Percentiles rank a stretch among this genome's conserved stretches.
phyloP scores from a whole-genome alignment of 1,140 invertebrate genomes.

The Sesamia nonagrioides region DNA sequence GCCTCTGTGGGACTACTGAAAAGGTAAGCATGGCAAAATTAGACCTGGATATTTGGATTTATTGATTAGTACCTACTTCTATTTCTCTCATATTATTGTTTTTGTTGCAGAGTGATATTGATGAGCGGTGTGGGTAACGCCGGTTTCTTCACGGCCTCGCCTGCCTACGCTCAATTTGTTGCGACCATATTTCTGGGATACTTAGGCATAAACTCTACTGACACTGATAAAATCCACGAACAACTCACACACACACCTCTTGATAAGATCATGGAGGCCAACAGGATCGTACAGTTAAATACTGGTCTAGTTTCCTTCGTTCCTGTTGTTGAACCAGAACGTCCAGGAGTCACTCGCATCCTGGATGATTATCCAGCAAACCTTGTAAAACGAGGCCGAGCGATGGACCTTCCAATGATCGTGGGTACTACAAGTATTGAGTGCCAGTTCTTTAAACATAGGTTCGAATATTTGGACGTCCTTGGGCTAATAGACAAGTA shows the following conservation, averaged over 20 bases:
- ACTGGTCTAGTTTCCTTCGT: constrained; percentile 43
- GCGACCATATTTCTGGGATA: constrained; percentile 40
- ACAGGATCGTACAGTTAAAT: constrained; percentile 31
- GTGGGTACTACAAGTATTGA: constrained; percentile 59
- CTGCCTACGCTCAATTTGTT: constrained; percentile 46
- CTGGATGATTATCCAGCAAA: constrained; percentile 55
- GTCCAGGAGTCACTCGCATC: constrained; percentile 45
- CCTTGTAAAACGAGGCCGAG: constrained; percentile 49
- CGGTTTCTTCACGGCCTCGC: constrained; percentile 52
- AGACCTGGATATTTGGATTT: not conserved
- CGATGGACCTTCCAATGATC: constrained; percentile 55
- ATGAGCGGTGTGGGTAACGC: constrained; percentile 58
- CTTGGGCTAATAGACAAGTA: constrained; percentile 31
- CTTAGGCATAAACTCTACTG: constrained; percentile 53
- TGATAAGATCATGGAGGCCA: constrained; percentile 53
- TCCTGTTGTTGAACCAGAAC: constrained; percentile 54
- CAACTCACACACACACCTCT: constrained; percentile 49
- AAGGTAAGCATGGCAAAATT: constrained; percentile 52
- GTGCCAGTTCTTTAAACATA: constrained; percentile 44
- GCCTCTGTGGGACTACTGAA: constrained; percentile 61
- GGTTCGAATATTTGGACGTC: constrained; percentile 48
- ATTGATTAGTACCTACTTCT: too few species aligned
- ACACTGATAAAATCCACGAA: constrained; percentile 49
- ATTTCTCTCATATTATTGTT: not conserved
- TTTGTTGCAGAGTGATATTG: constrained; percentile 54